Base-by-base conservation (phyloP, 2,113 vertebrate genomes). In the Telmatochromis sp. region DNA sequence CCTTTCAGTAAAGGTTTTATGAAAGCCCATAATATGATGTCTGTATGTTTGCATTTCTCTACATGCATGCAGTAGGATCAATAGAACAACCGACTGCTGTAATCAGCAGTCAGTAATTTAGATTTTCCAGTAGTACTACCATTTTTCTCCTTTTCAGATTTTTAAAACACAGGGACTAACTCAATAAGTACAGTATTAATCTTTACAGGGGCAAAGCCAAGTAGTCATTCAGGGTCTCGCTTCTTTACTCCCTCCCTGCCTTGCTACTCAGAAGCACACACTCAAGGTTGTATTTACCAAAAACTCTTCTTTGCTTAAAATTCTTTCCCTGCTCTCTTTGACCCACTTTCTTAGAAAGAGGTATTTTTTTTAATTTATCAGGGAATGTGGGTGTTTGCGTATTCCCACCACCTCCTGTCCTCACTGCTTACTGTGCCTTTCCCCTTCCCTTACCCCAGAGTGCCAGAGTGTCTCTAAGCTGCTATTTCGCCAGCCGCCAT, bases 311-410 rank as follows among this genome's bases (percentile, higher is more conserved):
- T 87, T 90, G 80, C 87, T 90, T 87, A 90, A 58, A 68, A 93
- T 92, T 92, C 80, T 78, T 84, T 33, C 6, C 60, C 42, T 81
- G 54, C 55, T 90, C 55, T 82, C 83, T 40, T 45, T 94, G 92
- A 94, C 91, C 93, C 88, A 94, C 87, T 95, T 95, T 94, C 91
- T 85, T 81, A 40, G 86, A 90, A 91, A 91, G 86, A 68, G 47
- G n/a, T 58, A 13, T 88, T 80, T 35, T 70, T 81, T 28, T 6
- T 28, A 42, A 91, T 91, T 89, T 92, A 94, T 93, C 86, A 90
- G 81, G 35, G 33, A 87, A 86, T 89, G 83, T 73, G 82, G 91
- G 65, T 9, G 82, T 65, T 84, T 86, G 35, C 60, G 83, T 86
- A 91, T 90, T 92, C 23, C 60, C 49, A 15, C 75, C 1, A 19